Percentiles rank a stretch among this genome's conserved stretches.
Conservation (phyloP, 2,888 invertebrate genomes). For the Zaprionus lineosus region DNA sequence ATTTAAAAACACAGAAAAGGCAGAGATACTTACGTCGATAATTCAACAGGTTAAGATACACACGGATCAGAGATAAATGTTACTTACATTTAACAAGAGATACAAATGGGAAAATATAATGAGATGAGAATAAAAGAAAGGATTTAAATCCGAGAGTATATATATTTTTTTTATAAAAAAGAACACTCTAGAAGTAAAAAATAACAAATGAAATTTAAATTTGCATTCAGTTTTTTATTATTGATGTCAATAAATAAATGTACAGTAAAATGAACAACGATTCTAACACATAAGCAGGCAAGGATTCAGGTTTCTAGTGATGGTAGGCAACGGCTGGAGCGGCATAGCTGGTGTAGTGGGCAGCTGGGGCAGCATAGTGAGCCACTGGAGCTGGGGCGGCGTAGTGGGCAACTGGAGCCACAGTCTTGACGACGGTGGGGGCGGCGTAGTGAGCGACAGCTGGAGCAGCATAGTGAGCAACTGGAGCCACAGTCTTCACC, state of each 20-base stretch:
- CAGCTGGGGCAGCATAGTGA: conserved; percentile 47
- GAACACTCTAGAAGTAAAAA: too few species aligned
- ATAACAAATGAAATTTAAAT: neutral
- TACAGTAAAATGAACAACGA: conserved; percentile 64
- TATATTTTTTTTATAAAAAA: too few species aligned
- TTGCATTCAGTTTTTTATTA: conserved; percentile 71
- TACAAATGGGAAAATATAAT: too few species aligned
- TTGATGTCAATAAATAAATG: conserved; percentile 72
- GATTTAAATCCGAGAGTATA: too few species aligned
- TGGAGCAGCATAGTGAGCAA: conserved; percentile 46
- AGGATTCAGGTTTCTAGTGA: conserved; percentile 51
- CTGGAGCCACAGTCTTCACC: conserved; percentile 16
- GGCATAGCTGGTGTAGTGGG: conserved; percentile 41
- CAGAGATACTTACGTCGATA: too few species aligned
- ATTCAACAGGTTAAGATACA: too few species aligned
- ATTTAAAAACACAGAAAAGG: too few species aligned
- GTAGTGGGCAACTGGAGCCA: conserved; percentile 43
- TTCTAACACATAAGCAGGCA: conserved; percentile 37
- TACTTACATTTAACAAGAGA: too few species aligned
- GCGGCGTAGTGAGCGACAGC: conserved; percentile 42
- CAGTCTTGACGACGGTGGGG: conserved; percentile 33
- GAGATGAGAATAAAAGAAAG: too few species aligned
- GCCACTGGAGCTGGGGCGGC: conserved; percentile 50
- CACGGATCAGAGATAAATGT: too few species aligned
- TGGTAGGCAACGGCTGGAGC: conserved; percentile 63